Conservation (phyloP, 2,797 vertebrate species). For the Enteromius paludinosus region DNA sequence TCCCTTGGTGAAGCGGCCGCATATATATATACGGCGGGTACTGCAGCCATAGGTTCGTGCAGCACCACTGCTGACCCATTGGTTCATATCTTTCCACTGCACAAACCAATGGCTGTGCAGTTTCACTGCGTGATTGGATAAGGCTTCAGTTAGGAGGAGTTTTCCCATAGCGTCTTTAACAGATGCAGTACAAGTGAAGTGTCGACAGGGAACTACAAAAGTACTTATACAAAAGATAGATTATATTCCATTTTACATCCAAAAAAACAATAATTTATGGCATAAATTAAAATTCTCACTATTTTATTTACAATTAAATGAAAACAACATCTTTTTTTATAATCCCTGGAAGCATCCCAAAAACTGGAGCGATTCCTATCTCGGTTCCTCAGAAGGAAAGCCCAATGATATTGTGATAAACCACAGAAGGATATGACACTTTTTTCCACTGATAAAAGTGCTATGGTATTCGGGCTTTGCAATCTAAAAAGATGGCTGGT, state of each 20-base stretch:
- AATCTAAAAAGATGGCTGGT: slow-evolving; percentile 52
- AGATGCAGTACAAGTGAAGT: too few species aligned
- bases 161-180: too few species aligned
- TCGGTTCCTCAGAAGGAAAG: slow-evolving; percentile 60
- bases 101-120: too few species aligned
- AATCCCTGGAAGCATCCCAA: slow-evolving; percentile 46
- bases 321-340: slow-evolving; percentile 65
- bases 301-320: slow-evolving; percentile 81
- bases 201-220: slow-evolving; percentile 72
- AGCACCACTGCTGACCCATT: too few species aligned
- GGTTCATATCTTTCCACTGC: too few species aligned
- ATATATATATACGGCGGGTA: too few species aligned
- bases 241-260: slow-evolving; percentile 85
- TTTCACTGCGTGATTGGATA: too few species aligned
- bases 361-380: slow-evolving; percentile 21
- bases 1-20: too few species aligned
- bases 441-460: slow-evolving; percentile 44
- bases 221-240: slow-evolving; percentile 86
- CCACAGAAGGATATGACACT: slow-evolving; percentile 43
- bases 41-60: too few species aligned
- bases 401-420: slow-evolving; percentile 60
- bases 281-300: slow-evolving; percentile 85
- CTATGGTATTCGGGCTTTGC: slow-evolving; percentile 55
- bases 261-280: slow-evolving; percentile 88
- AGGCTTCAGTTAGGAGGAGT: too few species aligned